These are phyloP conservation scores for Brachyrhaphis roseni DNA, from an alignment of 2,797 vertebrate genomes.

Conservation along the genomic window DNA sequence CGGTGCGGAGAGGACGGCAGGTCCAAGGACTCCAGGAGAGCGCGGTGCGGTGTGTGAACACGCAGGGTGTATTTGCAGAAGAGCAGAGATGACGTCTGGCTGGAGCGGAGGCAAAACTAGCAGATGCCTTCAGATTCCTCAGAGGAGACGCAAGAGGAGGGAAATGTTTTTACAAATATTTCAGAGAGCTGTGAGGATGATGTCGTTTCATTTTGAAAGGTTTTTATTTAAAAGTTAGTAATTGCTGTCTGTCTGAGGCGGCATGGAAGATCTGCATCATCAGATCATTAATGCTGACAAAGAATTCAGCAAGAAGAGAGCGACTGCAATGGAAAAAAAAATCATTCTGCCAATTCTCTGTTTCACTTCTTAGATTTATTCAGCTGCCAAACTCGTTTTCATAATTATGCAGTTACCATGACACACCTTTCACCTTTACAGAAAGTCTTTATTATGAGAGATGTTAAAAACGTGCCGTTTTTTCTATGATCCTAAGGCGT, in stretches of 20 bases:
- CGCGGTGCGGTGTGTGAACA: conserved; percentile 50
- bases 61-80: conserved; percentile 68
- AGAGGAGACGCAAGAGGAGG: conserved; percentile 64
- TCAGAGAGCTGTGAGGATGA: neutral
- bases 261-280: neutral
- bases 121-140: conserved; percentile 63
- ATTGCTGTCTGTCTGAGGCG: neutral
- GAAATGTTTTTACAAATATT: conserved; percentile 3
- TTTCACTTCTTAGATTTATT: neutral
- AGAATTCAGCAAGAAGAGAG: neutral
- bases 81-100: conserved; percentile 66
- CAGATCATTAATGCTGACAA: neutral
- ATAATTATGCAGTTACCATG: neutral
- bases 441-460: neutral
- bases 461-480: neutral
- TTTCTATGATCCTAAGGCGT: neutral
- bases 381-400: neutral
- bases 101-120: conserved; percentile 70
- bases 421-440: neutral
- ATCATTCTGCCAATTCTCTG: neutral
- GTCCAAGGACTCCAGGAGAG: conserved; percentile 64
- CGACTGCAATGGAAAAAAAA: neutral
- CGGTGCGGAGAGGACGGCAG: conserved; percentile 53
- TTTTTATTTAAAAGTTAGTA: neutral
- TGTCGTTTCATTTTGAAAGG: neutral